phyloP scores from a whole-genome alignment of 2,113 vertebrate genomes.

The Urocynchramus pylzowi region DNA sequence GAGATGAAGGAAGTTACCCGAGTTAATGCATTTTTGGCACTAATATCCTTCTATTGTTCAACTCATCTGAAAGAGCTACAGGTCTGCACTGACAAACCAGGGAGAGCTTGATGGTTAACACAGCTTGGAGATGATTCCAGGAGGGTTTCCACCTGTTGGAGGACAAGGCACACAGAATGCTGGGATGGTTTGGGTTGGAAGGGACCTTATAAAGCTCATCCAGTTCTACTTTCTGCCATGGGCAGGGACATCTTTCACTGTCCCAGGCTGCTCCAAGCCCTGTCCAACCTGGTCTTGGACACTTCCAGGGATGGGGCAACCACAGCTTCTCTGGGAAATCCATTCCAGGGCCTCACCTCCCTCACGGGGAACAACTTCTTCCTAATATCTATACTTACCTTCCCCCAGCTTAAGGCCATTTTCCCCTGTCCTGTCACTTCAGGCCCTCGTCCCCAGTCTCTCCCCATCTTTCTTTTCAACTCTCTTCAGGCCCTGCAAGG shows the following conservation, averaged over 20 bases:
- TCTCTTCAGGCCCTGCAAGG: neutral
- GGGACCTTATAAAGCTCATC: neutral
- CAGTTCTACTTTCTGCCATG: neutral
- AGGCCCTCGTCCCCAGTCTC: accelerated
- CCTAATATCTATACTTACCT: neutral
- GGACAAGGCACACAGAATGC: neutral
- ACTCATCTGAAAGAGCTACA: neutral
- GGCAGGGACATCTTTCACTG: neutral
- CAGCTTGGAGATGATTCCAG: neutral
- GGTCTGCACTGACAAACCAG: neutral
- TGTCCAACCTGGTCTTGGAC: accelerated
- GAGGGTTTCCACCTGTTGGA: neutral
- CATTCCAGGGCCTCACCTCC: accelerated
- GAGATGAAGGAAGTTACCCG: neutral
- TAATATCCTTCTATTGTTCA: neutral
- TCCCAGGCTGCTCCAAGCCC: neutral
- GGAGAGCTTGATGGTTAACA: neutral
- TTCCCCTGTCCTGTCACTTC: neutral
- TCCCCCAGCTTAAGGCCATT: neutral
- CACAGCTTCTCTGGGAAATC: neutral
- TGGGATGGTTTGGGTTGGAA: neutral
- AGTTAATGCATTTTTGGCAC: neutral
- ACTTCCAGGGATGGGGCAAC: neutral
- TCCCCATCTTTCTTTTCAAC: accelerated
- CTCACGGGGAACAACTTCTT: neutral